Percentiles rank a stretch among this genome's conserved stretches.
Conservation (phyloP, 2,888 invertebrate genomes). For the Andrena marginata region DNA sequence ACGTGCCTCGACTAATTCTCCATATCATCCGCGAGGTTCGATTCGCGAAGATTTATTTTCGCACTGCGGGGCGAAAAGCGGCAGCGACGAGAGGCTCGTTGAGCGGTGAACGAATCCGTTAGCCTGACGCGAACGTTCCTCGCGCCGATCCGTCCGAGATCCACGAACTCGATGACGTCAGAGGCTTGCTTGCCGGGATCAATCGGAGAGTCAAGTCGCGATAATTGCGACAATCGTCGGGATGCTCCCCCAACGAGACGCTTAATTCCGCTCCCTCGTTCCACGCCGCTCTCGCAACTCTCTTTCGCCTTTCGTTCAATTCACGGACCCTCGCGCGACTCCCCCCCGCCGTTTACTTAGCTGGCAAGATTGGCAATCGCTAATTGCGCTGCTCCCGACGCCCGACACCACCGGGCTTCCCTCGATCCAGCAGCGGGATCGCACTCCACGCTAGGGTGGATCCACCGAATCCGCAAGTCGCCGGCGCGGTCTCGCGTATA, state of each 20-base stretch:
- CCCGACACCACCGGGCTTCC: too few species aligned
- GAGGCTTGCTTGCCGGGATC: conserved; percentile 73
- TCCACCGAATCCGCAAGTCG: too few species aligned
- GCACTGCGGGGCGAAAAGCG: too few species aligned
- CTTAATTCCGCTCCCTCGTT: conserved; percentile 61
- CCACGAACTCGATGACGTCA: conserved; percentile 74
- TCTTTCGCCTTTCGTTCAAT: conserved; percentile 56
- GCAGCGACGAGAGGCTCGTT: too few species aligned
- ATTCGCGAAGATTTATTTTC: too few species aligned
- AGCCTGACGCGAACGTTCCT: background rate
- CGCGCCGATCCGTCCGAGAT: conserved; percentile 34
- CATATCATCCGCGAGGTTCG: too few species aligned
- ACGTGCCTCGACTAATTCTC: too few species aligned
- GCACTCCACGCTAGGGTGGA: too few species aligned
- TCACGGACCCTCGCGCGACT: conserved; percentile 36
- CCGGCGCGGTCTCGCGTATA: too few species aligned
- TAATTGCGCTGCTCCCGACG: conserved; percentile 22
- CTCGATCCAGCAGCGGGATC: too few species aligned
- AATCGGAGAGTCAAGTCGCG: conserved; percentile 83
- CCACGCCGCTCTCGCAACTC: conserved; percentile 21
- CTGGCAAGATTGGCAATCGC: conserved; percentile 32
- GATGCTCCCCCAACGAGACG: conserved; percentile 77
- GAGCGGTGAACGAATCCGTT: too few species aligned
- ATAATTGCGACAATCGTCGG: conserved; percentile 83
- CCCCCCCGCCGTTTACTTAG: conserved; percentile 45